Evolutionary conservation across 1,140 invertebrate genomes (phyloP), one percentile per base, ranked within the genome.

Genomic region (Hylaeus volcanicus): DNA sequence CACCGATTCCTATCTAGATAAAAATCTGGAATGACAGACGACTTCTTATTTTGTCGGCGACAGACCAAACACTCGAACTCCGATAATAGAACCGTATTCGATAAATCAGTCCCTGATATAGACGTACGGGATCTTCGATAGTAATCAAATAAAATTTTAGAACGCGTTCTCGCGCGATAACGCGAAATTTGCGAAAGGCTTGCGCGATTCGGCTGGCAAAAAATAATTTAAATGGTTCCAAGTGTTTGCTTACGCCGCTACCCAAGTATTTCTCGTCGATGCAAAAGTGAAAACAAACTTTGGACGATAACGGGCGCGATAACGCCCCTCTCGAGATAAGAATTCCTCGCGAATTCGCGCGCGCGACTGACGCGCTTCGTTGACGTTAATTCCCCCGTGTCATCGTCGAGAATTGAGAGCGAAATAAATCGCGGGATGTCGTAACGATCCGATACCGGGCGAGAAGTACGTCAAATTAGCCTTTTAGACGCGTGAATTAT

Each of bases 211-310:
- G n/a, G 26, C 26, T 26, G 26, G 26, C 26, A 12, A 41, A 58
- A 64, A 39, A 64, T 39, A 39, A 65, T 65, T 65, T 68, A 15
- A 68, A 68, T 45, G 48, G 6, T 68, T 55, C 45, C 1, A 26
- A 66, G 58, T 51, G 43, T 75, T 65, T 66, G 41, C 61, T 55
- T 37, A 39, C 64, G 45, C 9, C 8, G 45, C 8, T 76, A 58
- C 48, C 2, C 63, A 76, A 76, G 48, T 55, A 74, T 74, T 65
- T 5, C 45, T 64, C 6, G 60, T 64, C 41, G n/a, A 58, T 76
- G 51, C 51, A 76, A 48, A 69, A 76, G 14, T 76, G 53, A 76
- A 76, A 76, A 76, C 53, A 69, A 39, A 76, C 51, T 6, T 43
- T 2, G 8, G 5, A 26, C 26, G 74, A 76, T 76, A 76, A 76